Evolutionary conservation across 2,113 vertebrate species (phyloP).

Genomic region (Psilopsiagon aurifrons): DNA sequence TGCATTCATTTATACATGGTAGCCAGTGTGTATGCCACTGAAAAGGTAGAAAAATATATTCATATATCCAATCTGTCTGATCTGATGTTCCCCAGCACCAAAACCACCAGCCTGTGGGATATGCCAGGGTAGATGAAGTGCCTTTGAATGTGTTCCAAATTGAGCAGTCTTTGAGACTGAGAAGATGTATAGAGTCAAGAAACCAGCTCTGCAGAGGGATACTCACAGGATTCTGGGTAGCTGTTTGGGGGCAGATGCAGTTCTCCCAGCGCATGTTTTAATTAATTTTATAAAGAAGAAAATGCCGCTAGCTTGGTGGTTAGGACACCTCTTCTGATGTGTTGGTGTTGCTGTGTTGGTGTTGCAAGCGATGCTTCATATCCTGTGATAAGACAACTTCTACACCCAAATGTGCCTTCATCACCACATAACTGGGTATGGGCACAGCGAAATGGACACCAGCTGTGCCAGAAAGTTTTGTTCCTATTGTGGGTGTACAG

Average conservation of each 20-base stretch:
- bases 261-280: background rate
- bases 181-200: background rate
- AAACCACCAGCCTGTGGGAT: background rate
- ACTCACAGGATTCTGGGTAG: rapidly evolving
- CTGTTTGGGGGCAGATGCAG: background rate
- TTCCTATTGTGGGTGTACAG: background rate
- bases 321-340: background rate
- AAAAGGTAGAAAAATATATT: background rate
- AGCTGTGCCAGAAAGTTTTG: background rate
- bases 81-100: background rate
- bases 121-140: background rate
- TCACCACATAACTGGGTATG: background rate
- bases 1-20: background rate
- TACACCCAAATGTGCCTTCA: background rate
- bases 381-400: background rate
- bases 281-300: background rate
- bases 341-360: background rate
- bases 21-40: background rate
- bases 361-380: background rate
- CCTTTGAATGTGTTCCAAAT: background rate
- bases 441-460: background rate
- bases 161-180: background rate
- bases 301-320: background rate
- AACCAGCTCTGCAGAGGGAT: background rate
- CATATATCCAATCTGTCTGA: background rate